Conservation (phyloP, 2,888 invertebrate genomes). For the Torymus auratus region DNA sequence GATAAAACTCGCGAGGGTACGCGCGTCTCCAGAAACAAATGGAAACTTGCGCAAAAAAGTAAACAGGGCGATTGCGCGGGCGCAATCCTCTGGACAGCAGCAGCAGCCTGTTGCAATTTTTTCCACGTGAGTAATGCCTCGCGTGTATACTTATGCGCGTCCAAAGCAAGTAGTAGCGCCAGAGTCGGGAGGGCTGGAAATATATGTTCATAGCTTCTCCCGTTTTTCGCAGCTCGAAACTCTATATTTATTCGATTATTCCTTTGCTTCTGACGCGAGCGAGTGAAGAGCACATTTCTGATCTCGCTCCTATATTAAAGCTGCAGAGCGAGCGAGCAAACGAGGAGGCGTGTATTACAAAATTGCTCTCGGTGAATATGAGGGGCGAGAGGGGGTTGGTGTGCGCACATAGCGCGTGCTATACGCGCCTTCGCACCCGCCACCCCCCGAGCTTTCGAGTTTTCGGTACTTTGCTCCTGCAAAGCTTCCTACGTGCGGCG, state of each 20-base stretch:
- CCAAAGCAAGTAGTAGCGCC: no score
- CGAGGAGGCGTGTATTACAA: constrained; percentile 48
- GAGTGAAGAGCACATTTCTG: neutral
- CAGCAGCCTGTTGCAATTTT: constrained; percentile 7
- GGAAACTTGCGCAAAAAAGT: constrained; percentile 13
- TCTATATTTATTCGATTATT: constrained; percentile 52
- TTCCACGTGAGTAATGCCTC: neutral
- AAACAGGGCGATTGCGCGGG: no score
- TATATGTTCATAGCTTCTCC: no score
- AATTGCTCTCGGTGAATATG: constrained; percentile 45
- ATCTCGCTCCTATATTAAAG: constrained; percentile 41
- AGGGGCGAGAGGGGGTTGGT: neutral
- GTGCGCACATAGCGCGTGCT: neutral
- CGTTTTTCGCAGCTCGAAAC: neutral
- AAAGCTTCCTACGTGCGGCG: constrained; percentile 19
- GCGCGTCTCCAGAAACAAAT: constrained; percentile 26
- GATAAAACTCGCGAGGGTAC: neutral
- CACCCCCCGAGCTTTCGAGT: constrained; percentile 29
- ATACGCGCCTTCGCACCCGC: no score
- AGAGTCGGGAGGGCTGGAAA: no score
- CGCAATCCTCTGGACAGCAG: no score
- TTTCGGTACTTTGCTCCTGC: constrained; percentile 44
- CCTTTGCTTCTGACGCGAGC: constrained; percentile 7
- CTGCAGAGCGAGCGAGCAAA: constrained; percentile 21
- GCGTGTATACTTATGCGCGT: no score